These are phyloP conservation scores for Apamea epomidion DNA, from an alignment of 2,888 invertebrate species.

Conservation along the genomic window DNA sequence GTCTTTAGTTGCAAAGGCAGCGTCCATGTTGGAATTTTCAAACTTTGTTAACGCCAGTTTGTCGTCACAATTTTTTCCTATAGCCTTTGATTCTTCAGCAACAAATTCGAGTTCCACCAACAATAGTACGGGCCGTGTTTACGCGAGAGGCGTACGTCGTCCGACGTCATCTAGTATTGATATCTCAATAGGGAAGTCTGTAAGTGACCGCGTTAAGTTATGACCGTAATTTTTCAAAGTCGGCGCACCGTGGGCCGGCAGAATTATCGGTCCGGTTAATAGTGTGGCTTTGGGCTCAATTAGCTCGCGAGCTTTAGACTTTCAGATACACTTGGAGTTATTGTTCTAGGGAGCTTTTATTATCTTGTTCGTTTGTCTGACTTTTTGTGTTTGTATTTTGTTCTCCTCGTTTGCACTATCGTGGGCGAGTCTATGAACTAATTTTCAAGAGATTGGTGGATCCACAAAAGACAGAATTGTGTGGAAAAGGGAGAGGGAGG, in stretches of 20 bases:
- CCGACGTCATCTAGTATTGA: slow-evolving; percentile 87
- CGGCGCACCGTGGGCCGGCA: slow-evolving; percentile 73
- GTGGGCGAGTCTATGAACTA: not conserved
- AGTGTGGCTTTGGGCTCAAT: slow-evolving; percentile 85
- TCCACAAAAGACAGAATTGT: too few relatives aligned
- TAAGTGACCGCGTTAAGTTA: slow-evolving; percentile 89
- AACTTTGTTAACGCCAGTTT: not conserved
- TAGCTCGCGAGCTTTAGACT: slow-evolving; percentile 75
- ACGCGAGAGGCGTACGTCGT: slow-evolving; percentile 81
- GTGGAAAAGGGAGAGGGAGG: too few relatives aligned
- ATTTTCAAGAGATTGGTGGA: slow-evolving; percentile 12
- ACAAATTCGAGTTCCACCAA: slow-evolving; percentile 55
- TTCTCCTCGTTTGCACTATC: not conserved
- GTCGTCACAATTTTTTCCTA: not conserved
- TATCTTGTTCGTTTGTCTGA: slow-evolving; percentile 31
- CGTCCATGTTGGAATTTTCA: slow-evolving; percentile 2
- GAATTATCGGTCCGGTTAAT: slow-evolving; percentile 84
- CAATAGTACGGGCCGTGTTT: slow-evolving; percentile 79
- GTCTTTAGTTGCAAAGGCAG: not conserved
- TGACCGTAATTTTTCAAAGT: slow-evolving; percentile 88
- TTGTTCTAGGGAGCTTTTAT: slow-evolving; percentile 50
- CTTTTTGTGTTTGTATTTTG: slow-evolving; percentile 14
- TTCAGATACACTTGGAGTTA: slow-evolving; percentile 58
- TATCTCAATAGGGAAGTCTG: slow-evolving; percentile 90
- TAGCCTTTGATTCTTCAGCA: not conserved